A percentile compares a stretch with the other conserved stretches of the same genome.
Evolutionary conservation across 1,140 invertebrate species (phyloP).

Genomic region (Drosophila busckii): DNA sequence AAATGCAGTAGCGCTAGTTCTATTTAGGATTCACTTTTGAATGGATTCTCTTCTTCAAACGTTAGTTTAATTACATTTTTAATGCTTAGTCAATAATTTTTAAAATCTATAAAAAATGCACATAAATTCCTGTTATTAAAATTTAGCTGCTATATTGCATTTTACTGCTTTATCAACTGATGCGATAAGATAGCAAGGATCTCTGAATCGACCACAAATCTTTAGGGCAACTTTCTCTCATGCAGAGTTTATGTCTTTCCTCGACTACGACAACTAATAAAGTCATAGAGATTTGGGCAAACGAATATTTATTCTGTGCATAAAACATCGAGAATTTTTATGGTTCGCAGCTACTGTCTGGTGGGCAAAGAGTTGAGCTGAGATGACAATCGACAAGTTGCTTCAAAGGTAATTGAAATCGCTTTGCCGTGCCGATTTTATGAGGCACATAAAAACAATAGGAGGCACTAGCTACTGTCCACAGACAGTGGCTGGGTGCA

Average conservation of each 20-base stretch:
- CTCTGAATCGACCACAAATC: no score
- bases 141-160: no score
- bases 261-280: conserved; percentile 48
- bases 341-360: conserved; percentile 14
- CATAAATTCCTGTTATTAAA: no score
- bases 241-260: conserved; percentile 3
- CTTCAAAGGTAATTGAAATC: conserved; percentile 42
- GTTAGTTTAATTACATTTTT: no score
- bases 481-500: background rate
- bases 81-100: no score
- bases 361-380: background rate
- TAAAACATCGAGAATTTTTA: conserved; percentile 28
- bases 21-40: no score
- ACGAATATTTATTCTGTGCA: conserved; percentile 1
- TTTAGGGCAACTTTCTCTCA: no score
- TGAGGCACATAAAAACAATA: conserved; percentile 43
- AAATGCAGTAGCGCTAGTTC: no score
- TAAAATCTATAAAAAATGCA: no score
- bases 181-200: no score
- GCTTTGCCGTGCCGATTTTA: conserved; percentile 36
- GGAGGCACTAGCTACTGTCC: conserved; percentile 22
- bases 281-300: conserved; percentile 44
- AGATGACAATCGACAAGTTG: conserved; percentile 18
- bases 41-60: no score
- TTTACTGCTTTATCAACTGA: no score